Base-by-base conservation (phyloP, 2,888 invertebrate species). In the Aspidiotus rigidus region DNA sequence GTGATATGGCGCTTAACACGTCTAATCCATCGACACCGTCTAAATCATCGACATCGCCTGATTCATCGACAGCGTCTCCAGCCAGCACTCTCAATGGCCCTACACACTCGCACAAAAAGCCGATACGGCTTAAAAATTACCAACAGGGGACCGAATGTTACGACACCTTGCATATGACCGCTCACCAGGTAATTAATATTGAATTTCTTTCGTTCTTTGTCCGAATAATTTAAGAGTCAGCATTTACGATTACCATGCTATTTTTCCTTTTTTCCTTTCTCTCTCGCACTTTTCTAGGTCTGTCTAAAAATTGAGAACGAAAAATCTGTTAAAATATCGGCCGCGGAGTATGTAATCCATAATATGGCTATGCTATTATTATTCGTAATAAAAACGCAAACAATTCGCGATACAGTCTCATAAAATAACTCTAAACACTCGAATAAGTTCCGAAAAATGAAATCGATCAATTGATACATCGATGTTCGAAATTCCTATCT, bases 1-100 rank as follows among this genome's bases (percentile, higher is more conserved):
- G 66, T 66, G 66, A 66, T 66, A 66, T 66, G 66, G 66, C 66
- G 66, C 66, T 66, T 59, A 66, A 57, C 55, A 66, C 66, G 59
- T 66, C 66, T 56, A 59, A 66, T 66, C 59, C 66, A 57, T 66
- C 28, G 28, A 28, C 28, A 62, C 53, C 62, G 53, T 49, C 62
- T 28, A 49, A 44, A 53, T 62, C 62, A 53, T 62, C 60, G 60
- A 28, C 28, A 28, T 5, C 28, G 1, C 28, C 28, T 28, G 5
- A 28, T 28, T 28, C 59, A 17, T 59, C 59, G 9, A 28, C 59
- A 16, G 49, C 66, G 66, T 66, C 66, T 40, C 59, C 66, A 59
- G 66, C 59, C 59, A 28, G 28, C 28, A 66, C 66, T 42, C 57
- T 66, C 57, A 66, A 66, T 59, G 66, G 66, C 59, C 66, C 66